phyloP scores from a whole-genome alignment of 2,888 invertebrate genomes.

The Xestia rhomboidea region DNA sequence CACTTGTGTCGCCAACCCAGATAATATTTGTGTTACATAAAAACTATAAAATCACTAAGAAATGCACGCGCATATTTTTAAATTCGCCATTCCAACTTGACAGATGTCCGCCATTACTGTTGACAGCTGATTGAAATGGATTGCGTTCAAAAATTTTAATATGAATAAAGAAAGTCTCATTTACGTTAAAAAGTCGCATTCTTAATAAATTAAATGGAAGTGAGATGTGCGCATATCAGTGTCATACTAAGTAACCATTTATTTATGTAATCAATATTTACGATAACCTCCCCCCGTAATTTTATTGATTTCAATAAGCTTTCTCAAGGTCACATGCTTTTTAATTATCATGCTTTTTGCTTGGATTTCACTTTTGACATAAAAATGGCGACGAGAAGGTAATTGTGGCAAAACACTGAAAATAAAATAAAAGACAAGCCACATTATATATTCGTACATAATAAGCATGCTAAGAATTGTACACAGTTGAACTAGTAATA shows the following conservation, averaged over 20 bases:
- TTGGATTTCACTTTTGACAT: conserved; percentile 10
- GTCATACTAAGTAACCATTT: conserved; percentile 5
- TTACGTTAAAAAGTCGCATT: conserved; percentile 4
- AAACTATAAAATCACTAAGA: conserved; percentile 13
- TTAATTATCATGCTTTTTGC: neutral
- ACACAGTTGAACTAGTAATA: conserved; percentile 4
- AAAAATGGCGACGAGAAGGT: neutral
- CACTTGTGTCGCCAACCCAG: conserved; percentile 11
- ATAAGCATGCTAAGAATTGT: neutral
- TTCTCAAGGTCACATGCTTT: neutral
- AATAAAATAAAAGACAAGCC: neutral
- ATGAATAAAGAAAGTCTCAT: conserved; percentile 23
- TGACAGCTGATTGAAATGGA: conserved; percentile 52
- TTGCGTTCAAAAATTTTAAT: conserved; percentile 25
- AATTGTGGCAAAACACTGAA: neutral
- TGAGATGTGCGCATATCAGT: neutral
- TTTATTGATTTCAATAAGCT: conserved; percentile 3
- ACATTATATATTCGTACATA: neutral
- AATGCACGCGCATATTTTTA: conserved; percentile 18
- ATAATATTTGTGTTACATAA: conserved; percentile 44
- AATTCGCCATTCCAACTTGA: conserved; percentile 28
- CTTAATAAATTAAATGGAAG: conserved; percentile 1
- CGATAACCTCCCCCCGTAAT: neutral
- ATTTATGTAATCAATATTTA: conserved; percentile 23
- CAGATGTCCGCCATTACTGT: conserved; percentile 33